Percentiles rank a stretch among this genome's conserved stretches.
phyloP scores from a whole-genome alignment of 2,888 invertebrate species.

The Vannuccia rotundouncinata region DNA sequence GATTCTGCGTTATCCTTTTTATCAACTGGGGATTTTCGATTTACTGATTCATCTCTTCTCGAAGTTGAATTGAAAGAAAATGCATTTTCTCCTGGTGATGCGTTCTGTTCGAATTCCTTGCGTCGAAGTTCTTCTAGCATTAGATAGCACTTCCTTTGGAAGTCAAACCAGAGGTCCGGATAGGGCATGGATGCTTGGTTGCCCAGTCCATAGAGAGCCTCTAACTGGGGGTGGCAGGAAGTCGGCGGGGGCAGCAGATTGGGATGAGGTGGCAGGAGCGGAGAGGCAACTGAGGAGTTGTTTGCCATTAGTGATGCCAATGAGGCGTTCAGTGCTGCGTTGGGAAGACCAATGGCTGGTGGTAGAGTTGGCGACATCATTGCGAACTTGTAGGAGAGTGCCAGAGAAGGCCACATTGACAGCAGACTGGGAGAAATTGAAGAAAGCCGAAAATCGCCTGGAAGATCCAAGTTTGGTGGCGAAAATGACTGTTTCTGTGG shows the following conservation, averaged over 20 bases:
- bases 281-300: background rate
- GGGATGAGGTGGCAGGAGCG: background rate
- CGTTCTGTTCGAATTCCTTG: background rate
- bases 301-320: background rate
- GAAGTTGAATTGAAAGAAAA: background rate
- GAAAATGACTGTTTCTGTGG: background rate
- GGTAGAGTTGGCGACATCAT: background rate
- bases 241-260: background rate
- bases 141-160: background rate
- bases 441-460: background rate
- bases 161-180: background rate
- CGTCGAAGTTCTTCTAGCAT: background rate
- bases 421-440: background rate
- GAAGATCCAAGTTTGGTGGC: background rate
- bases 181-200: background rate
- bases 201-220: background rate
- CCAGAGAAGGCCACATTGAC: background rate
- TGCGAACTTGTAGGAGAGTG: background rate
- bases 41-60: background rate
- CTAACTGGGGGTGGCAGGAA: background rate
- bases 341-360: background rate
- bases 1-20: background rate
- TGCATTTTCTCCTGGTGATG: background rate
- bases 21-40: background rate
- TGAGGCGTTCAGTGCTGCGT: background rate